Conservation (phyloP, 30 jellyfish, hydroid and myxozoan species). For the Cassiopea andromeda region DNA sequence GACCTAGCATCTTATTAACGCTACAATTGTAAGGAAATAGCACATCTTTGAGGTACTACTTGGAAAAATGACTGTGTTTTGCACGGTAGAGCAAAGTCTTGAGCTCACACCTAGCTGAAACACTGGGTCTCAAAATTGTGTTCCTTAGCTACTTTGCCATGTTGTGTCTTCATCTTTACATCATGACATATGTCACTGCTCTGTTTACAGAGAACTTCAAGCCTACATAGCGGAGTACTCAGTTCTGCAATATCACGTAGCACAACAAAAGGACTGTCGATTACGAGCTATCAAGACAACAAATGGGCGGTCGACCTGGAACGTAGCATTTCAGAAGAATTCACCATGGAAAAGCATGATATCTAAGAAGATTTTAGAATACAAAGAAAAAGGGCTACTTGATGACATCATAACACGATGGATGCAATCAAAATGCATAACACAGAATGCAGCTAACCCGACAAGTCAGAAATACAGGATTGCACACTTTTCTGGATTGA, state of each 20-base stretch:
- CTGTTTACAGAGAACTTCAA: slow-evolving; percentile 43
- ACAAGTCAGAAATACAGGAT: neutral
- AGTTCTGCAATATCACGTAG: slow-evolving; percentile 19
- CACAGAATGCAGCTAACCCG: neutral
- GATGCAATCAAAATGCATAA: slow-evolving; percentile 31
- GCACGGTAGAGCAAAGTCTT: too few relatives aligned
- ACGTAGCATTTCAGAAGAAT: slow-evolving; percentile 14
- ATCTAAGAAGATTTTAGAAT: slow-evolving; percentile 31
- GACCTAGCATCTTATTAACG: too few relatives aligned
- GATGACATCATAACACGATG: neutral
- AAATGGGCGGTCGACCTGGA: slow-evolving; percentile 20
- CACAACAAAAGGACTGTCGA: slow-evolving; percentile 26
- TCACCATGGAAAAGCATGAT: slow-evolving; percentile 39
- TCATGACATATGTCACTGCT: neutral
- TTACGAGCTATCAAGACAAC: slow-evolving; percentile 11
- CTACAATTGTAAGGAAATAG: too few relatives aligned
- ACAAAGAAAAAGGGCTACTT: slow-evolving; percentile 25
- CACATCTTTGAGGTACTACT: too few relatives aligned
- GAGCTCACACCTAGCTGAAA: too few relatives aligned
- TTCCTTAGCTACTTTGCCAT: too few relatives aligned
- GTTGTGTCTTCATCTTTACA: neutral
- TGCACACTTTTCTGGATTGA: slow-evolving; percentile 9
- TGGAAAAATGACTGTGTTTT: too few relatives aligned
- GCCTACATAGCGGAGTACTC: slow-evolving; percentile 44
- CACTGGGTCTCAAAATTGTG: too few relatives aligned